Base-by-base conservation (phyloP, 2,797 vertebrate genomes). In the Danio kyathit region DNA sequence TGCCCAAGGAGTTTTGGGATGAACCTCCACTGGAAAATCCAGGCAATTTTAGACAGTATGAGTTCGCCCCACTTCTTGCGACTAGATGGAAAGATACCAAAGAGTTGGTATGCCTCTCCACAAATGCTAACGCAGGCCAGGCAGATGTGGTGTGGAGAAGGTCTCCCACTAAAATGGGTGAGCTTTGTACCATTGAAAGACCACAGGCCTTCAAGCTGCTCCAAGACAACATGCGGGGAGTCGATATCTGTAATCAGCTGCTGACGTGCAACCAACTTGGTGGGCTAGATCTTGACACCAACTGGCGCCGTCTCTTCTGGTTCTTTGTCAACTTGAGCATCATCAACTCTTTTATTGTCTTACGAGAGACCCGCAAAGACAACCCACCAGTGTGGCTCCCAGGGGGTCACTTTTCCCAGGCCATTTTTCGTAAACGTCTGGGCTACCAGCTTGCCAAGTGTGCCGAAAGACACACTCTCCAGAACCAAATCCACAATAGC, bases 201-300 rank as follows among this genome's bases (percentile, higher is more conserved):
- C 95, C 95, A 2, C 83, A 90, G 86, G 89, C 94, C 7, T 94
- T 95, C 83, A 85, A 91, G 10, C 91, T 95, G 7, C 88, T 95
- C 69, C 94, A 95, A 79, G 94, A 95, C 78, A 95, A 95, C 89
- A 94, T 95, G 94, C 89, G 95, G 8, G 95, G 95, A 0, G 94
- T 94, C 0, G 94, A 95, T 86, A 95, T 95, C 82, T 95, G 94
- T 83, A 95, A 95, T 76, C 95, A 95, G 87, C 88, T 95, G 76
- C 87, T 94, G 69, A 92, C 93, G 19, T 95, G 94, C 85, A 95
- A 95, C 82, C 92, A 91, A 0, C 87, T 95, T 5, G 94, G 93
- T 14, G 94, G 94, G 13, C 74, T 93, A 11, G 78, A 86, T 0
- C 90, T 86, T 65, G 92, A 94, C 88, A 86, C 87, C 4, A 92